phyloP scores from a whole-genome alignment of 2,797 vertebrate genomes.

The Podarcis lilfordi region DNA sequence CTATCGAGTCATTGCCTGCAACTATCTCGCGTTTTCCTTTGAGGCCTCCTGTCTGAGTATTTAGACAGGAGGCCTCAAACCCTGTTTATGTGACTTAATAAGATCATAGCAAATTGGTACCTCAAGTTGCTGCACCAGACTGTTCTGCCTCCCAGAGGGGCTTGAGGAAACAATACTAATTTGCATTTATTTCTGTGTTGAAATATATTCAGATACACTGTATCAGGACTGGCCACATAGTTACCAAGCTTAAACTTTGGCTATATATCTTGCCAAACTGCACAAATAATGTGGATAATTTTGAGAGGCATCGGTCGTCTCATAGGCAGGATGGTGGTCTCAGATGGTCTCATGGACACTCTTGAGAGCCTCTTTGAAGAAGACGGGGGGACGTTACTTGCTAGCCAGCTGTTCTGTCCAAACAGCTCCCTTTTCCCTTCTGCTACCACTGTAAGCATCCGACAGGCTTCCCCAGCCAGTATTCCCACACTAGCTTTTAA shows the following conservation, averaged over 20 bases:
- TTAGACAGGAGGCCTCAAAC: slow-evolving; percentile 18
- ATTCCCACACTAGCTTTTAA: background rate
- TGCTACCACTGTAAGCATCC: background rate
- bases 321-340: background rate
- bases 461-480: background rate
- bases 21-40: background rate
- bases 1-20: fast-evolving
- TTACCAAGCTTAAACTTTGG: background rate
- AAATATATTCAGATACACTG: background rate
- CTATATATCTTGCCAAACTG: background rate
- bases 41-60: fast-evolving
- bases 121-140: background rate
- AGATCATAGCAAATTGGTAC: slow-evolving; percentile 7
- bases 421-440: background rate
- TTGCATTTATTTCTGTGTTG: slow-evolving; percentile 26
- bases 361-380: no score
- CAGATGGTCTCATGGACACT: background rate
- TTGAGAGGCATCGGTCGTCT: background rate
- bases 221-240: background rate
- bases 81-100: background rate
- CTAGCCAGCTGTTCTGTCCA: background rate
- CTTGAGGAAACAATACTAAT: background rate
- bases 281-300: background rate
- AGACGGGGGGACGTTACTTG: background rate
- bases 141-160: background rate